Evolutionary conservation across 2,797 vertebrate genomes (phyloP).

Genomic region (Chelonia mydas): DNA sequence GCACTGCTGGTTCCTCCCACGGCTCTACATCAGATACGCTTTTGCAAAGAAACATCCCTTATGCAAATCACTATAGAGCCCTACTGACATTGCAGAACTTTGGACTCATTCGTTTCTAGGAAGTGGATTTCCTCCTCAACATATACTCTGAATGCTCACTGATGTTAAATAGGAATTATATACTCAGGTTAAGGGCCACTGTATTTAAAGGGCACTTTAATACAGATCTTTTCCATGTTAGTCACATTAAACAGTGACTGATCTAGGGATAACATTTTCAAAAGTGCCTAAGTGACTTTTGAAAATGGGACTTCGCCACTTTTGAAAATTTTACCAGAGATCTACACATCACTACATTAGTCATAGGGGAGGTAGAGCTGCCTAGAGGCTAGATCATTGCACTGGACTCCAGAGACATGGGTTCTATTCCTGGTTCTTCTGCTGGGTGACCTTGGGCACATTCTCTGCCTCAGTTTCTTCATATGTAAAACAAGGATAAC

Average conservation of each 20-base stretch:
- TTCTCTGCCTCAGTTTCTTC: background rate
- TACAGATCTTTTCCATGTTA: background rate
- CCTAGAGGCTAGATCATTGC: background rate
- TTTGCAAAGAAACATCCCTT: background rate
- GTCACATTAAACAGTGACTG: background rate
- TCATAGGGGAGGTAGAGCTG: background rate
- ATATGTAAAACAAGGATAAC: rapidly evolving
- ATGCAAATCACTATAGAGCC: background rate
- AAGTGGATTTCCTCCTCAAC: background rate
- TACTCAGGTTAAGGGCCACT: background rate
- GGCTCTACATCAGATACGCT: background rate
- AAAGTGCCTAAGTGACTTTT: background rate
- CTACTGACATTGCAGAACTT: background rate
- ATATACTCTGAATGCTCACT: background rate
- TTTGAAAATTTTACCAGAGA: background rate
- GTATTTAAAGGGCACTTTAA: background rate
- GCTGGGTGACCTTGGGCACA: background rate
- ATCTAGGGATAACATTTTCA: rapidly evolving
- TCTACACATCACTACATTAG: background rate
- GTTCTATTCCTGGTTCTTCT: background rate
- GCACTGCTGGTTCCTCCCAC: background rate
- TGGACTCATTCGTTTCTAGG: background rate
- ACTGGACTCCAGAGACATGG: background rate
- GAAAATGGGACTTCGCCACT: background rate
- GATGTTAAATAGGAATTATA: background rate